Evolutionary conservation across 2,888 invertebrate species (phyloP), one percentile per base, ranked within the genome.

Genomic region (Melinaea menophilus): DNA sequence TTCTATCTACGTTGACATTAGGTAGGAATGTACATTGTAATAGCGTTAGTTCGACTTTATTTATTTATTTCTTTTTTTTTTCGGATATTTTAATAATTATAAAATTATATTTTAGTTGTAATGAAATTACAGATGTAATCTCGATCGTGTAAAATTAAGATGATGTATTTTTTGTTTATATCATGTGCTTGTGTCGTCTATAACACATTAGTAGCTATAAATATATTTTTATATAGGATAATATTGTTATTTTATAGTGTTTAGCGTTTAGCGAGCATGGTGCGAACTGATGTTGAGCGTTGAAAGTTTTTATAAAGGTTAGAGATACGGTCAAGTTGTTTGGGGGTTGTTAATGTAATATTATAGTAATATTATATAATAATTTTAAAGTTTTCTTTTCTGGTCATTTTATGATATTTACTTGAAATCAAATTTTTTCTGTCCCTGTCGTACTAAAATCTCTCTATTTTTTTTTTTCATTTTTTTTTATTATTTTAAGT

Each of bases 201-300:
- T 69, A 70, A 69, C 66, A 66, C 72, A 72, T 70, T 74, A 74
- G 74, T 74, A 76, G 72, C 74, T 71, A 82, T 83, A 83, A 78
- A 82, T 85, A 83, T 87, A 88, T 88, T 87, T 88, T 87, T 86
- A 83, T 84, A 85, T 88, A 86, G 85, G 81, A 75, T 74, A 73
- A 78, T 81, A 79, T 82, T 85, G 81, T 85, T 82, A 79, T 76
- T 75, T 71, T 69, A 78, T 65, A 65, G 64, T 68, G 58, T 77
- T 74, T 78, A 71, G 77, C 80, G 79, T 80, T 82, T 81, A 85
- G 87, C 82, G 82, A 86, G 82, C 84, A 84, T 88, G 88, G 90
- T 90, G 88, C 88, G 88, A 86, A 86, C 84, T 86, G 86, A 87
- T 88, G 90, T 90, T 90, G 86, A 89, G 86, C 75, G 83, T 88